Base-by-base conservation (phyloP, 2,113 vertebrate genomes). In the Pelodiscus sinensis region DNA sequence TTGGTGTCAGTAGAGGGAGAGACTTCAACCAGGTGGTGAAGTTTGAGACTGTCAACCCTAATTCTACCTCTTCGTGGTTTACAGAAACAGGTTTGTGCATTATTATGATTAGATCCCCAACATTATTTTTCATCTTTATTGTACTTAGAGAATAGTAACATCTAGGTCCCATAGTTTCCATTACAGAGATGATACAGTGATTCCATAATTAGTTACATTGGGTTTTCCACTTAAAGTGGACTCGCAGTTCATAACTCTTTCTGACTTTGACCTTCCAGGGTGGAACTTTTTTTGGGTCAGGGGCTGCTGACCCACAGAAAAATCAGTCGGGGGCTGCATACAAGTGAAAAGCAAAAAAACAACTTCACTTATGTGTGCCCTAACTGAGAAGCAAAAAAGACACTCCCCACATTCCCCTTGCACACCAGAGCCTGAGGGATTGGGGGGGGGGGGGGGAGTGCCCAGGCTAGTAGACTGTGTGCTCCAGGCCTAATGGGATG, bases 11-110 rank as follows among this genome's bases (percentile, higher is more conserved):
- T 68, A 99, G 98, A 98, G 99, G 99, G 91, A 98, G 98, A 93
- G 99, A 99, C 82, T 99, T 99, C 95, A 99, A 98, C 97, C 99
- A 99, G 92, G 99, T 99, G 96, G 99, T 99, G 87, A 98, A 98
- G 57, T 99, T 99, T 96, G 99, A 99, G 97, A 99, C 99, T 13
- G 98, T 99, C 96, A 99, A 99, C 98, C 99, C 99, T 96, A 99
- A 99, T 97, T 98, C 98, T 97, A 98, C 99, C 97, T 99, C 98
- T 82, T 99, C 99, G 0, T 99, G 98, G 98, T 99, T 99, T 98
- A 99, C 99, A 90, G 99, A 99, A 97, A 98, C 99, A 96, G 99
- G 99, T 99, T 87, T 94, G 98, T 98, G 71, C 58, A 73, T 85
- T 86, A 31, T 58, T 84, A 52, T 88, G 79, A 77, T 85, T 92